Base-by-base conservation (phyloP, 1,140 invertebrate genomes). In the Epicauta chinensis region DNA sequence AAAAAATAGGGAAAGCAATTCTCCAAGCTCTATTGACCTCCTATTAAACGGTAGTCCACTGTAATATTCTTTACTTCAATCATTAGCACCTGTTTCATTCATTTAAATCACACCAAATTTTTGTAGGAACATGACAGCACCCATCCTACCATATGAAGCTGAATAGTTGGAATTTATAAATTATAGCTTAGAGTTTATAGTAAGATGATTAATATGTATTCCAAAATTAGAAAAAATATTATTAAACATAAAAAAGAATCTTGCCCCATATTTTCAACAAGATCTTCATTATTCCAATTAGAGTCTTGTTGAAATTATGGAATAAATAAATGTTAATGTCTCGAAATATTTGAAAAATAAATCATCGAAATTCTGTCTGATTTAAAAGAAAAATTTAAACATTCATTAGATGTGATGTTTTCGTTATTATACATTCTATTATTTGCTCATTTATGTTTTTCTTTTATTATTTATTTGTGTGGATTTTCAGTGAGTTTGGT, bases 111-210 rank as follows among this genome's bases (percentile, higher is more conserved):
- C 12, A 34, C 6, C 3, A 34, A 51, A 13, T 54, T 60, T 62
- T 67, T 67, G 45, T 66, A 67, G 65, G 65, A 67, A 65, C 52
- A 52, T 46, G 51, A 56, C 37, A 56, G 63, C 66, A 68, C 66
- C 66, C 66, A 68, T 66, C 65, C 66, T 68, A 68, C 63, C 63
- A 61, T 63, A 61, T 53, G 56, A 64, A 56, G 62, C 62, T 63
- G 63, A 58, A 51, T 60, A 59, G 59, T 57, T 54, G 49, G 43
- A 59, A 55, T 49, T 49, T 32, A 39, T 39, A 39, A 38, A 23
- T 34, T 45, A 45, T 45, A 30, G 14, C 14, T 23, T 44, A 52
- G 51, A 45, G 45, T 42, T 51, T 51, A 39, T 52, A 52, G 51
- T 45, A 29, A 50, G 23, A 23, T 23, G 4, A 23, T 23, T n/a